Evolutionary conservation across 2,113 vertebrate species (phyloP).

Genomic region (Reinhardtius hippoglossoides): DNA sequence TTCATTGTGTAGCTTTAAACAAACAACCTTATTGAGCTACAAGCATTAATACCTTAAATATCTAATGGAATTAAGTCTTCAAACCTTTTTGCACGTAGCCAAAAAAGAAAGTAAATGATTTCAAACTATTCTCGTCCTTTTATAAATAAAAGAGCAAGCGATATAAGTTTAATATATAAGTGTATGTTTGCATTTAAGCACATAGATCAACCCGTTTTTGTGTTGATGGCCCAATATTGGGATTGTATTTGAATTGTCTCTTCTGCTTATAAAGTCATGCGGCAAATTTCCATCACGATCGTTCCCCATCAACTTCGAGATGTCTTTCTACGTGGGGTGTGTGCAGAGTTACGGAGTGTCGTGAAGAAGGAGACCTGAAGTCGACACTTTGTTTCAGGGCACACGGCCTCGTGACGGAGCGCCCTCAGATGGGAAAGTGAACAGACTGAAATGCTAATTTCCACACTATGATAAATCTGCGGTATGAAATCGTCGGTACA

Average conservation of each 20-base stretch:
- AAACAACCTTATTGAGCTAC: background rate
- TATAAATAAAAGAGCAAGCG: background rate
- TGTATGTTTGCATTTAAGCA: conserved; percentile 3
- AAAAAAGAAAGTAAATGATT: background rate
- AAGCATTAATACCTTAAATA: background rate
- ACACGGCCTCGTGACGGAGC: conserved; percentile 66
- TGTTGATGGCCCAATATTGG: background rate
- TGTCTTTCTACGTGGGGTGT: conserved; percentile 47
- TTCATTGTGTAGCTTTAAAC: background rate
- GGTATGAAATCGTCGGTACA: conserved; percentile 82
- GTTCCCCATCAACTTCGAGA: conserved; percentile 52
- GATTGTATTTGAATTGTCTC: conserved; percentile 46
- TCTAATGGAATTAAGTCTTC: background rate
- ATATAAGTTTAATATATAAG: background rate
- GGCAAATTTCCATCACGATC: conserved; percentile 66
- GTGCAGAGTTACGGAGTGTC: conserved; percentile 54
- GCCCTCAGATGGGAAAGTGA: conserved; percentile 76
- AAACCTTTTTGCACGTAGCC: background rate
- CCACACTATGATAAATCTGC: conserved; percentile 82
- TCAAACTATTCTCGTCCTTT: background rate
- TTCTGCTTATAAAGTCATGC: conserved; percentile 33
- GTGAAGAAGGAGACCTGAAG: conserved; percentile 56
- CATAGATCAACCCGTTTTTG: background rate
- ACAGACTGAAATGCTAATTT: conserved; percentile 85
- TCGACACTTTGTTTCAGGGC: conserved; percentile 60